Evolutionary conservation across 1,140 invertebrate species (phyloP), one percentile per base, ranked within the genome.

Genomic region (Dinoponera quadriceps): DNA sequence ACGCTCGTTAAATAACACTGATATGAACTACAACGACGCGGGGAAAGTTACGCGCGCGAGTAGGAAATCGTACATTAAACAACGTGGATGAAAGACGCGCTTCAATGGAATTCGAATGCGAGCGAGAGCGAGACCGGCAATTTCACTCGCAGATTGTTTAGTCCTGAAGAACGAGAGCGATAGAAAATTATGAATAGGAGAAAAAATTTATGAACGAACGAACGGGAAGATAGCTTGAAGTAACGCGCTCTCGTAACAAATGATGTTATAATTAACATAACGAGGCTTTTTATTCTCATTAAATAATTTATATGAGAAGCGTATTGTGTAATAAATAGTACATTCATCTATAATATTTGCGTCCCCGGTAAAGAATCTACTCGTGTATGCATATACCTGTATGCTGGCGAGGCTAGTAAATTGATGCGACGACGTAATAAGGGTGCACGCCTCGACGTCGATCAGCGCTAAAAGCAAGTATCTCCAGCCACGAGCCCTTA

Each of bases 381-480:
- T 7, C 18, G 54, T 55, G 11, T 7, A 29, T 62, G 20, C 20
- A 55, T 4, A 51, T 93, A 96, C 95, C 94, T 96, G 96, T 85
- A 96, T 95, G 86, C 96, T 96, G 22, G 95, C 95, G 59, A 96
- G 92, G 72, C 96, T 96, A 16, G 96, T 96, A 85, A 95, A 96
- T 84, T 96, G 95, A 94, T 97, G 97, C 3, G 97, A 96, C 71
- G 96, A 96, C 25, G 97, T 96, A 71, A 97, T 95, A 74, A 97
- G 92, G 78, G 96, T 97, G 92, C 97, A 97, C 27, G 96, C 97
- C 93, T 97, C 96, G 5, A 98, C 97, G 93, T 98, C 98, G 80
- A 97, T 95, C n/a, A 97, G 87, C 2, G 96, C 96, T 25, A 97
- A 92, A 38, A 97, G 90, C 68, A 97, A 94, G 93, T 98, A 97